Evolutionary conservation across 2,888 invertebrate species (phyloP).

Genomic region (Drosophila fungiperda): DNA sequence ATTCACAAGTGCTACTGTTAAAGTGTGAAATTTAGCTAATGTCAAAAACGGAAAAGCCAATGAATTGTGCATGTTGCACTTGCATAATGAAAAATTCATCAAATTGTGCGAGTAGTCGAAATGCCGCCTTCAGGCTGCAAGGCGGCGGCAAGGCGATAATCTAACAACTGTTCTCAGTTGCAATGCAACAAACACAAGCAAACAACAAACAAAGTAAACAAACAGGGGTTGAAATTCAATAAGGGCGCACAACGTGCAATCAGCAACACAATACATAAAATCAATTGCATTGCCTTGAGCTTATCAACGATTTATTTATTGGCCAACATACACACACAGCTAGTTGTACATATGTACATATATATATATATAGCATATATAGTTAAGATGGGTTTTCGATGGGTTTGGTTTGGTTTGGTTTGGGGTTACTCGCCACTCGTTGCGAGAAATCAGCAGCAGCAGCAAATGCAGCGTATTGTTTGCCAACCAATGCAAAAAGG

Average conservation of each 20-base stretch:
- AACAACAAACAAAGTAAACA: constrained; percentile 23
- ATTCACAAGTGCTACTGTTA: constrained; percentile 51
- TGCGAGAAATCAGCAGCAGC: constrained; percentile 25
- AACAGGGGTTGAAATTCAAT: constrained; percentile 48
- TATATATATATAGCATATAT: not conserved
- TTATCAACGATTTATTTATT: constrained; percentile 79
- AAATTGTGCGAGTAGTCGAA: constrained; percentile 45
- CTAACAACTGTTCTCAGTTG: constrained; percentile 18
- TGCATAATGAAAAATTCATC: constrained; percentile 35
- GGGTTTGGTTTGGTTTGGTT: not conserved
- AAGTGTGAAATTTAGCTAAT: constrained; percentile 24
- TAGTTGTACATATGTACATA: not conserved
- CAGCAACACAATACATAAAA: constrained; percentile 76
- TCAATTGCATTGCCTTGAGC: constrained; percentile 77
- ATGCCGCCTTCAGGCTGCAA: constrained; percentile 40
- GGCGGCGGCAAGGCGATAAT: constrained; percentile 49
- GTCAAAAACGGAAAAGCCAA: constrained; percentile 2
- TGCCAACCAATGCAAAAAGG: constrained; percentile 70
- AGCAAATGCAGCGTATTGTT: constrained; percentile 71
- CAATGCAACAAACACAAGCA: constrained; percentile 37
- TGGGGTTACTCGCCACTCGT: constrained; percentile 5
- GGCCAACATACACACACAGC: constrained; percentile 43
- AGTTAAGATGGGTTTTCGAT: not conserved
- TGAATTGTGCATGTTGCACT: constrained; percentile 14
- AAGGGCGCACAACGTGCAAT: constrained; percentile 60